Conservation (phyloP, 2,797 vertebrate species). For the Lithobates pipiens region DNA sequence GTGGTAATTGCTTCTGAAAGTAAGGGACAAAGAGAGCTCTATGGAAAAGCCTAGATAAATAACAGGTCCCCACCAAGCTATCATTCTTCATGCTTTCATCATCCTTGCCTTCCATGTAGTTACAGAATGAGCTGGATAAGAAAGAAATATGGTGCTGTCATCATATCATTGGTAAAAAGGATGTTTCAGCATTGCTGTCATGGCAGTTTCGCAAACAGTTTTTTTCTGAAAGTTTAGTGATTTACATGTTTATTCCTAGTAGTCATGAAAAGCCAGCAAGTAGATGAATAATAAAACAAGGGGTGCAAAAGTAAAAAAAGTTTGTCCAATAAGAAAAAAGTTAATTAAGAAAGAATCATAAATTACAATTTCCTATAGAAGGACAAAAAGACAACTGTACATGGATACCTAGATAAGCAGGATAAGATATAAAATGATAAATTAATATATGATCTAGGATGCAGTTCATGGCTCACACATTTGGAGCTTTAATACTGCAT, state of each 20-base stretch:
- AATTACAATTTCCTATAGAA: too few relatives aligned
- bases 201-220: background rate
- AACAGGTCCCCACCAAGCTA: constrained; percentile 65
- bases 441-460: too few relatives aligned
- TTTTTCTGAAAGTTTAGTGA: background rate
- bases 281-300: background rate
- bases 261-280: background rate
- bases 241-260: background rate
- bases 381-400: too few relatives aligned
- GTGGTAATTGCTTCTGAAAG: constrained; percentile 68
- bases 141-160: constrained; percentile 32
- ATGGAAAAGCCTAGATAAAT: constrained; percentile 65
- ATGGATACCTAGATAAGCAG: too few relatives aligned
- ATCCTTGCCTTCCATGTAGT: background rate
- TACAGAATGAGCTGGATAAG: constrained; percentile 10
- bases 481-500: too few relatives aligned
- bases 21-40: constrained; percentile 75
- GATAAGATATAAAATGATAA: too few relatives aligned
- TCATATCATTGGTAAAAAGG: background rate
- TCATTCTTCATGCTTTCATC: constrained; percentile 66
- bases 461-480: too few relatives aligned
- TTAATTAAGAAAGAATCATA: too few relatives aligned
- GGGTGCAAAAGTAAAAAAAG: too few relatives aligned
- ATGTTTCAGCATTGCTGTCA: background rate
- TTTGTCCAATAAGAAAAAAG: too few relatives aligned